Evolutionary conservation across 2,797 vertebrate genomes (phyloP), one percentile per base, ranked within the genome.

Genomic region (Antennarius maculatus): DNA sequence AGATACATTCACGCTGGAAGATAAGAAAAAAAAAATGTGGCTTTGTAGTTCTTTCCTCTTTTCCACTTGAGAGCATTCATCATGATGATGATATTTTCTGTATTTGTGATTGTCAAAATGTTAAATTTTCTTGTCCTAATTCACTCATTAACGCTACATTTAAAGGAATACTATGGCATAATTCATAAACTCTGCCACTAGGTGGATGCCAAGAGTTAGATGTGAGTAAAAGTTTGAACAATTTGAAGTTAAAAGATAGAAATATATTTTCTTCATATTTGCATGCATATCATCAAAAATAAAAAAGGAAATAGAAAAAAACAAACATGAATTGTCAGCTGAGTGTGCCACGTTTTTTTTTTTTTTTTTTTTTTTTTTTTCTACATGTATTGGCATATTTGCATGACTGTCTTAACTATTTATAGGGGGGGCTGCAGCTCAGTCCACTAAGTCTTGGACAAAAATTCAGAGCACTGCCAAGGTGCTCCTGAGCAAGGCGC

Each of bases 1-100:
- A 93, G 58, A 93, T 92, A 65, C 91, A 93, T 80, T 93, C 91
- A 77, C 91, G 91, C 91, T 93, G 66, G 16, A 77, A 34, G 48
- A 42, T 9, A 52, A 54, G 17, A 39, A 7, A 7, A 64, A 64
- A 1, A 66, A 29, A 3, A 13, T 12, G 4, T 7, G n/a, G 14
- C 16, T 49, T 15, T 11, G 4, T 1, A 10, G 8, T 3, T 39
- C 14, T 17, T 1, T 7, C 16, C 34, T n/a, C 9, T 29, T 54
- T 7, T 66, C 39, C 8, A 55, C 6, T 16, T 45, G 37, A 6
- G 16, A 42, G 9, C 16, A 42, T 7, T 49, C 4, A 39, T 2
- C 4, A 6, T 8, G 2, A 39, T 3, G 31, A 47, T 54, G 3
- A 27, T 6, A 34, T 39, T 58, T 58, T 23, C 41, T 42, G 6